Evolutionary conservation across 2,797 vertebrate species (phyloP).

Genomic region (Macropus fuliginosus): DNA sequence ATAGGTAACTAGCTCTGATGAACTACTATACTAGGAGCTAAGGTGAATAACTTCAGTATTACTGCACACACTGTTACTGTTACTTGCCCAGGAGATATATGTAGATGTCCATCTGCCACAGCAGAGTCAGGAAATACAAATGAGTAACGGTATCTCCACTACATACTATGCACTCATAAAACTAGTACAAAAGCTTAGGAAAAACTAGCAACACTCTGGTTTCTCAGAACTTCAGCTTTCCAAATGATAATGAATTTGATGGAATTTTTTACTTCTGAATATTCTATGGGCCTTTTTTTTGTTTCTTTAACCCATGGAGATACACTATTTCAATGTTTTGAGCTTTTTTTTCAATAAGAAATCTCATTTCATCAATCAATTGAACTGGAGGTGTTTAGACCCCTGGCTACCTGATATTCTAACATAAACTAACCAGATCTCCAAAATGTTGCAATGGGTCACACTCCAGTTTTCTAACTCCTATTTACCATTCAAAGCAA

Average conservation of each 20-base stretch:
- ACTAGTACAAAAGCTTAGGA: conserved; percentile 12
- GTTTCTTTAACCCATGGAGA: conserved; percentile 31
- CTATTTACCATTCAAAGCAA: conserved; percentile 36
- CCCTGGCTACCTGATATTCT: background rate
- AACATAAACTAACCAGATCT: conserved; percentile 22
- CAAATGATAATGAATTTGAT: background rate
- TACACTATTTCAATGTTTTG: background rate
- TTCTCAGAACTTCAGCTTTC: conserved; percentile 33
- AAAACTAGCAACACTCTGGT: background rate
- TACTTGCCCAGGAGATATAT: background rate
- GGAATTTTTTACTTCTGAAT: background rate
- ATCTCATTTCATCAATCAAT: background rate
- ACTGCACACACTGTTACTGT: background rate
- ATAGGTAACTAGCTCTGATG: background rate
- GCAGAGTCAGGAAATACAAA: background rate
- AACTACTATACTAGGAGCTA: background rate
- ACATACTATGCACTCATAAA: conserved; percentile 5
- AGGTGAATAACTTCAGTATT: background rate
- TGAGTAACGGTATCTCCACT: background rate
- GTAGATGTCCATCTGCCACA: background rate
- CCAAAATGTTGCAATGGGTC: conserved; percentile 29
- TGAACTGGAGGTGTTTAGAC: background rate
- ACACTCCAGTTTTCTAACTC: background rate
- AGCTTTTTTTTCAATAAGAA: background rate
- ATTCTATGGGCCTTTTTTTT: conserved; percentile 3